Base-by-base conservation (phyloP, 2,797 vertebrate genomes). In the Rhyacichthys aspro region DNA sequence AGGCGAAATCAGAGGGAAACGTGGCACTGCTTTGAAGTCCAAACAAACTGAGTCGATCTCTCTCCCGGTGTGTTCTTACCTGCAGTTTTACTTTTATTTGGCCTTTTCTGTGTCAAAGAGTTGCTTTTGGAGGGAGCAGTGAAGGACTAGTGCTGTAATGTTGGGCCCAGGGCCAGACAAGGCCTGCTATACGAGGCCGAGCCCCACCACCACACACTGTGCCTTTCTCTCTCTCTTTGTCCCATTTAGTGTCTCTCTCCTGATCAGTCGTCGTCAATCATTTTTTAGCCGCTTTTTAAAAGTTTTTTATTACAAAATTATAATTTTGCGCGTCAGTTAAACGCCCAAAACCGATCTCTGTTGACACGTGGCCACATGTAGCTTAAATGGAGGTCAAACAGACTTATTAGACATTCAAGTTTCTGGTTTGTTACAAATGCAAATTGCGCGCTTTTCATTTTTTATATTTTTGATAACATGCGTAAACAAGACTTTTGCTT, bases 141-240 rank as follows among this genome's bases (percentile, higher is more conserved):
- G 76, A 64, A 63, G 65, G 74, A 78, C 74, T 43, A 59, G 79
- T 70, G 76, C 81, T 84, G 80, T 78, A 79, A 83, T 83, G 74
- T 68, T 86, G 86, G 87, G 85, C 81, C 67, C 34, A 83, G 80
- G 85, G 84, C 87, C 84, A 88, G 85, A 67, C 76, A 17, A 69
- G 87, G 86, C 88, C 87, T 85, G 85, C 83, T 72, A 34, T 76
- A 81, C 79, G 82, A 86, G 86, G 86, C 88, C 82, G 43, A 84
- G 78, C 77, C 78, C 63, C 67, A 81, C 69, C 75, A 80, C 65
- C 63, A 62, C 42, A 68, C 64, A 64, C 50, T 11, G n/a, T n/a
- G 53, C 45, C 59, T 69, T 50, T n/a, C 45, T 63, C 38, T 23
- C 34, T 41, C 45, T 48, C 33, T 55, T n/a, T 12, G 11, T 19